These are phyloP conservation scores for Apteryx mantelli DNA, from an alignment of 2,113 vertebrate species.

Conservation along the genomic window DNA sequence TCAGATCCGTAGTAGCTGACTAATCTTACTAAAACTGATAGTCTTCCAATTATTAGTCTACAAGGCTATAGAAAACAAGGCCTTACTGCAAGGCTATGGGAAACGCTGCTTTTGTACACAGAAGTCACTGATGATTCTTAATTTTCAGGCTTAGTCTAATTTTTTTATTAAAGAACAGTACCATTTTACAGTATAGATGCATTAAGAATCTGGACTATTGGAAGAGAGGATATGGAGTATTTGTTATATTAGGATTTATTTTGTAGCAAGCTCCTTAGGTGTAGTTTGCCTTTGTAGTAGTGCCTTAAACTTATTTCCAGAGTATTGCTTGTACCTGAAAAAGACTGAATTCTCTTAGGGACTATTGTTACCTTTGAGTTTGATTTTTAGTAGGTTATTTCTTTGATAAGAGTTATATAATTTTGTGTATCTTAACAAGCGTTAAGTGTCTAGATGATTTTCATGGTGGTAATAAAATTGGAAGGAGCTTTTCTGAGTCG, in stretches of 20 bases:
- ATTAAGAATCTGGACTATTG: background rate
- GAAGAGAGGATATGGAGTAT: background rate
- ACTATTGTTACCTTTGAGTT: background rate
- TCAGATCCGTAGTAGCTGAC: background rate
- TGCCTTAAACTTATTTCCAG: background rate
- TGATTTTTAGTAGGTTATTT: background rate
- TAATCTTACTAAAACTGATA: background rate
- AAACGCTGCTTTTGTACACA: background rate
- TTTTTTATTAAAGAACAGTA: background rate
- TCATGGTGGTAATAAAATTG: background rate
- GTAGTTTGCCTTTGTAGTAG: background rate
- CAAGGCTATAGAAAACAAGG: background rate
- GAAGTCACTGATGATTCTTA: background rate
- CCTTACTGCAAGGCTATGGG: background rate
- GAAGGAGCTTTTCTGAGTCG: background rate
- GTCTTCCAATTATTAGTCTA: background rate
- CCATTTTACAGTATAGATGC: background rate
- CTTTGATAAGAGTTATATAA: background rate
- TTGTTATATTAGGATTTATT: background rate
- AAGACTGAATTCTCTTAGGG: too few relatives aligned
- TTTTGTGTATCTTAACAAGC: slow-evolving; percentile 3
- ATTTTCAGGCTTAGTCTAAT: background rate
- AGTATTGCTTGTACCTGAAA: background rate
- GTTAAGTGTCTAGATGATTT: background rate
- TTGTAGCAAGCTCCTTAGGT: background rate